Base-by-base conservation (phyloP, 1,140 invertebrate species). In the Grapholita molesta region DNA sequence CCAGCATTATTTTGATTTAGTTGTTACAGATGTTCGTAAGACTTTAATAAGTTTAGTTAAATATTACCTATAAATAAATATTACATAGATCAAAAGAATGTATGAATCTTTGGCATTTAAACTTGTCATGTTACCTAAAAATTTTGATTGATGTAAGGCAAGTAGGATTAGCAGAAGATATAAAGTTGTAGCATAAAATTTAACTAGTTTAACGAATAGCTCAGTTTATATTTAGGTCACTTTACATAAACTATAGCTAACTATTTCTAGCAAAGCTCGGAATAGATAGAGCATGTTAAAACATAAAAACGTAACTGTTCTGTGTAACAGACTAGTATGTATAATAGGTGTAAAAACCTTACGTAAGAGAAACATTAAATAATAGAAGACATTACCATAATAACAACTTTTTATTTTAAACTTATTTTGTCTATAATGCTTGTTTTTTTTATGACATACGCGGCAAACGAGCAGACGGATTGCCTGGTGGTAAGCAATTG, bases 201-300 rank as follows among this genome's bases (percentile, higher is more conserved):
- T n/a, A 48, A 21, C 42, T 21, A n/a, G 42, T 28, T 32, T 61
- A 28, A 61, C 25, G 55, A 61, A 25, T 15, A 5, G 24, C 53
- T n/a, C n/a, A 32, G 55, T 61, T 61, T 61, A 61, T 61, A 61
- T 61, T 61, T 25, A 61, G 55, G 55, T 61, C 55, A 28, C 23
- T 61, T 61, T 61, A 61, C 32, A 61, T 61, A 61, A 61, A 61
- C 55, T 15, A 61, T 15, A 61, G 25, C n/a, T n/a, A n/a, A n/a
- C n/a, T n/a, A n/a, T 61, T 61, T 25, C 55, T n/a, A 61, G 55
- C 32, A 61, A 25, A 61, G 25, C 30, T 61, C 23, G 28, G 30
- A 61, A 61, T 61, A 61, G 28, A 61, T 61, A 5, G 55, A 61
- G 30, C 55, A 30, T 61, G 55, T 30, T 61, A 61, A 61, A 2